These are phyloP conservation scores for Agriotes lineatus DNA, from an alignment of 2,888 invertebrate genomes.

Conservation along the genomic window DNA sequence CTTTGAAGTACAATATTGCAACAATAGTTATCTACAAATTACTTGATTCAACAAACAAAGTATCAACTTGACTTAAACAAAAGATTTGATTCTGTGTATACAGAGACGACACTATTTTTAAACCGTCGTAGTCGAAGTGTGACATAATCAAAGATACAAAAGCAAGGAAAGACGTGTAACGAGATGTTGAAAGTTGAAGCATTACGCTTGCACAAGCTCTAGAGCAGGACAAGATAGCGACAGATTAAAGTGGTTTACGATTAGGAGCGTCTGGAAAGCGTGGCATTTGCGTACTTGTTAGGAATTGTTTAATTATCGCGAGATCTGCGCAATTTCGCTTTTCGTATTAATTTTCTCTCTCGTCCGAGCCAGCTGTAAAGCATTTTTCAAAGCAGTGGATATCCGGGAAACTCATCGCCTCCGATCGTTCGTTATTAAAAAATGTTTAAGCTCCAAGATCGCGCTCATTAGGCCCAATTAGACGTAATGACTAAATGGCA, in stretches of 20 bases:
- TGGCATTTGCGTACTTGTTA: not conserved
- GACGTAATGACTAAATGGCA: constrained; percentile 3
- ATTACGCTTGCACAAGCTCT: not conserved
- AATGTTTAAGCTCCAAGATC: not conserved
- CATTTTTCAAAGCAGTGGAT: not conserved
- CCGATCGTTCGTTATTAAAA: constrained; percentile 3
- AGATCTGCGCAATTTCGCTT: not conserved
- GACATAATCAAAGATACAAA: too few species aligned
- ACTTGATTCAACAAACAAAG: too few species aligned
- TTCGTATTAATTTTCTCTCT: constrained; percentile 7
- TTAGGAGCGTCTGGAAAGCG: constrained; percentile 11
- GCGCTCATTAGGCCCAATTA: constrained; percentile 11
- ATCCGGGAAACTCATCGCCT: not conserved
- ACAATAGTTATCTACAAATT: too few species aligned
- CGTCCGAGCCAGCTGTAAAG: too few species aligned
- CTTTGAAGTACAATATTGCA: too few species aligned
- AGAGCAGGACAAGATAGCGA: not conserved
- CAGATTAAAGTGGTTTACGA: constrained; percentile 1
- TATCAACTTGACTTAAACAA: too few species aligned
- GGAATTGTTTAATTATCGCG: constrained; percentile 14
- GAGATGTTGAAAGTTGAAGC: constrained; percentile 12
- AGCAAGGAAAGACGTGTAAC: too few species aligned
- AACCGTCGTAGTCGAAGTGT: too few species aligned
- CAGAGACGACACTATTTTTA: too few species aligned
- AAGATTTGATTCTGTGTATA: too few species aligned